A percentile compares a stretch with the other conserved stretches of the same genome.
These are phyloP conservation scores for Propithecus deckenii DNA, from an alignment of 2,797 vertebrate species.

Conservation along the genomic window DNA sequence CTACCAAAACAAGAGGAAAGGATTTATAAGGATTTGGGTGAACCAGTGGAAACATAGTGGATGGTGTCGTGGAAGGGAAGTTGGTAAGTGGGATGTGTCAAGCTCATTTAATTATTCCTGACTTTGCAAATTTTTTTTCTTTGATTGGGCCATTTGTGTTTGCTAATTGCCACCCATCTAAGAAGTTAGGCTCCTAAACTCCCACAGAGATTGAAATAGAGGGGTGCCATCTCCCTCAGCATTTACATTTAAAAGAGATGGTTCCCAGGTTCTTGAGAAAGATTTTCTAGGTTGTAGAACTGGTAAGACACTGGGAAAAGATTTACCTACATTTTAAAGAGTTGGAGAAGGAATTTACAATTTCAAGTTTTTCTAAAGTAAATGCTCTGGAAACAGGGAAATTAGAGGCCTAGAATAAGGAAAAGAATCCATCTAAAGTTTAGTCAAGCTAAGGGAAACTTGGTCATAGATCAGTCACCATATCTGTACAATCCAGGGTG, in stretches of 20 bases:
- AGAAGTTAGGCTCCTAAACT: background rate
- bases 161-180: background rate
- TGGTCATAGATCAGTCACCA: background rate
- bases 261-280: background rate
- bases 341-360: background rate
- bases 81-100: background rate
- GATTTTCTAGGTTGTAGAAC: background rate
- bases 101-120: background rate
- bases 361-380: background rate
- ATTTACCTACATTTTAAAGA: background rate
- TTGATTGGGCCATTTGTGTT: background rate
- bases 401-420: background rate
- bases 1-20: background rate
- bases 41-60: background rate
- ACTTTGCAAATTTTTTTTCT: background rate
- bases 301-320: background rate
- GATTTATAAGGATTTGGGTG: background rate
- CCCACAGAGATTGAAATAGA: background rate
- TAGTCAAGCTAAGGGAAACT: background rate
- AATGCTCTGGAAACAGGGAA: background rate
- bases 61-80: background rate
- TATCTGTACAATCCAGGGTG: background rate
- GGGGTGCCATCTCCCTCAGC: background rate
- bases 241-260: background rate
- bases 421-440: background rate